Percentiles rank a stretch among this genome's conserved stretches.
These are phyloP conservation scores for Silurus asotus DNA, from an alignment of 2,113 vertebrate species.

Conservation along the genomic window DNA sequence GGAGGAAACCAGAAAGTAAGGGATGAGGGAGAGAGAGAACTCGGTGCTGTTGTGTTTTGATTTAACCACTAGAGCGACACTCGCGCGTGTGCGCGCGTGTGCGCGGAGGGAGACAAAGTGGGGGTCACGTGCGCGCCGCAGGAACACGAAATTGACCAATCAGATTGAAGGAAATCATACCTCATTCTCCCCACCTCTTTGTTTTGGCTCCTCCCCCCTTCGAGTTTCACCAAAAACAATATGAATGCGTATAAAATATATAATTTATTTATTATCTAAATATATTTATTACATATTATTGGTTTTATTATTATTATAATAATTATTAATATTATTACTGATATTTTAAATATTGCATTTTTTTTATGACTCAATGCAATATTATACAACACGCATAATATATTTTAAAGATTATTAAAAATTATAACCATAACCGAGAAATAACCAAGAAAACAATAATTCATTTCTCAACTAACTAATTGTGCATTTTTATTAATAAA, in stretches of 20 bases:
- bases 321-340: too few species aligned
- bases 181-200: slow-evolving; percentile 52
- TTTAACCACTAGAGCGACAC: slow-evolving; percentile 6
- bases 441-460: background rate
- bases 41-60: slow-evolving; percentile 47
- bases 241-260: too few species aligned
- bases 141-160: slow-evolving; percentile 12
- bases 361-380: background rate
- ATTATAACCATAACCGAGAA: background rate
- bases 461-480: too few species aligned
- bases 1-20: slow-evolving; percentile 50
- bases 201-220: slow-evolving; percentile 49
- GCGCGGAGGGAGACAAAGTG: background rate
- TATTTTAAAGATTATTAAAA: background rate
- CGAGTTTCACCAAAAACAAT: background rate
- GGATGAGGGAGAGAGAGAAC: slow-evolving; percentile 69
- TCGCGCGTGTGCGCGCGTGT: background rate
- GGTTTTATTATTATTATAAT: too few species aligned
- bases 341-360: too few species aligned
- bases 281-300: too few species aligned
- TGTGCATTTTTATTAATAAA: background rate
- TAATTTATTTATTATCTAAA: too few species aligned
- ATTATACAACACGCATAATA: background rate
- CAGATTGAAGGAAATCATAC: background rate
- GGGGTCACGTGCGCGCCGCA: slow-evolving; percentile 32